Evolutionary conservation across 2,888 invertebrate genomes (phyloP), one percentile per base, ranked within the genome.

Genomic region (Danaus chrysippus): DNA sequence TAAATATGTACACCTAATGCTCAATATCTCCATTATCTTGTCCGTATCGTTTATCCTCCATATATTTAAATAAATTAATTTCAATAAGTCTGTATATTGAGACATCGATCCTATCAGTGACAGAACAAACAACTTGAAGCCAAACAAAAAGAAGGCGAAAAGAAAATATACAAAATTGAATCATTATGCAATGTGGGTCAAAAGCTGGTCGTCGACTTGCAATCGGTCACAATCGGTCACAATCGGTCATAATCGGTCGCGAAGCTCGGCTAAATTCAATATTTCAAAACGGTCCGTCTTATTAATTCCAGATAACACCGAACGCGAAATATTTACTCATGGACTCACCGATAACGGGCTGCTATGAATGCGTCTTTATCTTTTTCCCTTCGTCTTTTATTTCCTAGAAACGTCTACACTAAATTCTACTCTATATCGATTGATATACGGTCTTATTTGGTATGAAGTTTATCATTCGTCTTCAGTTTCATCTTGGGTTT

Each of bases 401-500:
- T 76, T 75, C 72, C 72, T 58, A 46, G 56, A 17, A 23, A 12
- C 2, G 8, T 10, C n/a, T 44, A 46, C 10, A n/a, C 62, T 42
- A 71, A 69, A 65, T 57, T 65, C 44, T 70, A 67, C 70, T 67
- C 58, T 74, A 71, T 54, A 3, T 8, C 42, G 19, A 10, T 44
- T 12, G 49, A 41, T 54, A 68, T 81, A 86, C 62, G 73, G 84
- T 79, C 71, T 68, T 74, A 72, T 79, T 75, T 82, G 67, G 71
- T 68, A 70, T 74, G 75, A 63, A 62, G 46, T 59, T 54, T 61
- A 65, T 67, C 68, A 70, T 70, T 73, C 83, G 84, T 89, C 89
- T 90, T 89, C 81, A 81, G 84, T 86, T 87, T 87, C 89, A 89
- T 91, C 89, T 89, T 86, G 82, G 74, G 80, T 84, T 82, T 86